phyloP scores from a whole-genome alignment of 1,140 invertebrate genomes.

The Papilio polyxenes region DNA sequence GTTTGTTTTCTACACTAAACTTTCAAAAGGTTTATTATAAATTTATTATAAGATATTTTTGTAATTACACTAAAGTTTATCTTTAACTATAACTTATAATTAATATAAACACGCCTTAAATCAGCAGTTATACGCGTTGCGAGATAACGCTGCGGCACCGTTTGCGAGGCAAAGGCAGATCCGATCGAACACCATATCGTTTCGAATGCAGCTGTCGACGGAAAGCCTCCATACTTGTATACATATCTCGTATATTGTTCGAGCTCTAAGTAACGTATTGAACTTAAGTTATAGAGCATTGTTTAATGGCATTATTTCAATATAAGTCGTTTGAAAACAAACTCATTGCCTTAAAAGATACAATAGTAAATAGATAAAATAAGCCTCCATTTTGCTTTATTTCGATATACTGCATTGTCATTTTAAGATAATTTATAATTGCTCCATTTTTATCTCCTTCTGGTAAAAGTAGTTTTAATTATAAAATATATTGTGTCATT shows the following conservation, averaged over 20 bases:
- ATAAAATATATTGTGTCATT: no score
- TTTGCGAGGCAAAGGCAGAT: constrained; percentile 67
- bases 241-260: constrained; percentile 56
- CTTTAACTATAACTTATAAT: constrained; percentile 27
- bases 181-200: constrained; percentile 66
- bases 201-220: constrained; percentile 68
- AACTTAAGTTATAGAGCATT: constrained; percentile 14
- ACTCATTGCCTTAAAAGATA: background rate
- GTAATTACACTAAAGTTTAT: background rate
- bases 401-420: no score
- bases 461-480: no score
- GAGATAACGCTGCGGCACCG: constrained; percentile 69
- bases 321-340: background rate
- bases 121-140: constrained; percentile 58
- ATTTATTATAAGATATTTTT: no score
- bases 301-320: constrained; percentile 5
- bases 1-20: background rate
- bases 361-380: background rate
- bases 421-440: background rate
- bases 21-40: no score
- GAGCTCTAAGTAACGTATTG: background rate
- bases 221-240: constrained; percentile 58
- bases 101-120: constrained; percentile 53
- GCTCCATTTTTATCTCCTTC: no score
- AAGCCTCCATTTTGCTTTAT: background rate